phyloP scores from a whole-genome alignment of 2,113 vertebrate genomes.

The Megaleporinus macrocephalus region DNA sequence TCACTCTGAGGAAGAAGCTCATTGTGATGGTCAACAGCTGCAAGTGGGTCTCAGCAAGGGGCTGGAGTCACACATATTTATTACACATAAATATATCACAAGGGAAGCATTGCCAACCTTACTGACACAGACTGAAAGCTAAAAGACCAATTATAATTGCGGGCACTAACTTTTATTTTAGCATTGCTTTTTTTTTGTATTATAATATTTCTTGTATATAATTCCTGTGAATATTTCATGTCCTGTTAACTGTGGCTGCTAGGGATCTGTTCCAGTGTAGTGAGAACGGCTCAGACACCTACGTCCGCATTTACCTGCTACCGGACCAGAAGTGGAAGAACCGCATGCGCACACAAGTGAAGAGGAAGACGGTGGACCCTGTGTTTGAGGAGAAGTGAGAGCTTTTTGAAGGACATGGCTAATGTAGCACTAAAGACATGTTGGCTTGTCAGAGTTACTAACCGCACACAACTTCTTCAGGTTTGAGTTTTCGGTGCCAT shows the following conservation, averaged over 20 bases:
- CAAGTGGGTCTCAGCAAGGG: constrained; percentile 77
- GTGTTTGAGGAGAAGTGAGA: constrained; percentile 89
- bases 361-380: constrained; percentile 86
- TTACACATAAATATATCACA: too few relatives aligned
- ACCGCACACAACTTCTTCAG: constrained; percentile 44
- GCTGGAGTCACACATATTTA: background rate
- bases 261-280: constrained; percentile 86
- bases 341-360: constrained; percentile 88
- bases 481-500: constrained; percentile 88
- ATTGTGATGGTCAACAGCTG: constrained; percentile 83
- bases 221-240: background rate
- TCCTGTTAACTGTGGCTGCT: constrained; percentile 14
- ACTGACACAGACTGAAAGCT: too few relatives aligned
- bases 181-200: too few relatives aligned
- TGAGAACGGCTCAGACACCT: constrained; percentile 86
- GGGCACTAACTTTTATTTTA: too few relatives aligned
- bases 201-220: too few relatives aligned
- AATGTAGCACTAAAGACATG: background rate
- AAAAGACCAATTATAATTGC: too few relatives aligned
- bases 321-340: constrained; percentile 89
- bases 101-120: too few relatives aligned
- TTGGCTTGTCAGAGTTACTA: too few relatives aligned
- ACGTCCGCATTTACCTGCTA: constrained; percentile 91
- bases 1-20: constrained; percentile 84
- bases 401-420: background rate